Evolutionary conservation across 2,113 vertebrate genomes (phyloP).

Genomic region (Pao palembangensis): DNA sequence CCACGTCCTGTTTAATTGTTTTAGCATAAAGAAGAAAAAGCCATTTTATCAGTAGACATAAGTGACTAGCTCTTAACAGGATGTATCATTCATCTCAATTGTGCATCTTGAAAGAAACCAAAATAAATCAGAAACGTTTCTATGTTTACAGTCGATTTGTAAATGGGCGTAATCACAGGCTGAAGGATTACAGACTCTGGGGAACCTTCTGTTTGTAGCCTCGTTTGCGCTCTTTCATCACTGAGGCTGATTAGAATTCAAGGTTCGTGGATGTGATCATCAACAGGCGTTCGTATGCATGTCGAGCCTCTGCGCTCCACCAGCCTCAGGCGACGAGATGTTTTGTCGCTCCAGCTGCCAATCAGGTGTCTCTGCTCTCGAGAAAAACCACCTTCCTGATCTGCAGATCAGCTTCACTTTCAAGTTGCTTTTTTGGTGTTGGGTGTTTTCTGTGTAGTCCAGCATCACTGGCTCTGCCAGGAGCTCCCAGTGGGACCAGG

Average conservation of each 20-base stretch:
- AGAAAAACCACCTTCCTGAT: constrained; percentile 15
- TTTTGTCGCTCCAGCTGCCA: constrained; percentile 10
- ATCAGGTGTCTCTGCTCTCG: constrained; percentile 6
- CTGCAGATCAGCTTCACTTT: constrained; percentile 7
- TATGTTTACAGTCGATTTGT: too few relatives aligned
- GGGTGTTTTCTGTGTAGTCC: constrained; percentile 4
- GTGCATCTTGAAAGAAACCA: too few relatives aligned
- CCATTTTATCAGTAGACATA: too few relatives aligned
- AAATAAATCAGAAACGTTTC: too few relatives aligned
- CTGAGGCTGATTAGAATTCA: constrained; percentile 42
- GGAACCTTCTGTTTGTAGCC: constrained; percentile 29
- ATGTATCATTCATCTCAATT: too few relatives aligned
- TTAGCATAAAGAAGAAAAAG: too few relatives aligned
- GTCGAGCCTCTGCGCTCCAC: neutral
- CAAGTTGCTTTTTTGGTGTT: neutral
- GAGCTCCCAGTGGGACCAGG: constrained; percentile 34
- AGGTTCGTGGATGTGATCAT: constrained; percentile 12
- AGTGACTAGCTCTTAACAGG: too few relatives aligned
- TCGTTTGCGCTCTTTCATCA: constrained; percentile 22
- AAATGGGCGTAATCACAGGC: constrained; percentile 3
- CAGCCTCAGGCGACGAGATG: constrained; percentile 35
- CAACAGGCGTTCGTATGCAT: constrained; percentile 17
- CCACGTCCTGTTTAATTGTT: too few relatives aligned
- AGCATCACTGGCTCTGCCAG: constrained; percentile 26
- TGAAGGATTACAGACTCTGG: constrained; percentile 19